phyloP scores from a whole-genome alignment of 2,113 vertebrate genomes.

The Hippocampus barbouri region DNA sequence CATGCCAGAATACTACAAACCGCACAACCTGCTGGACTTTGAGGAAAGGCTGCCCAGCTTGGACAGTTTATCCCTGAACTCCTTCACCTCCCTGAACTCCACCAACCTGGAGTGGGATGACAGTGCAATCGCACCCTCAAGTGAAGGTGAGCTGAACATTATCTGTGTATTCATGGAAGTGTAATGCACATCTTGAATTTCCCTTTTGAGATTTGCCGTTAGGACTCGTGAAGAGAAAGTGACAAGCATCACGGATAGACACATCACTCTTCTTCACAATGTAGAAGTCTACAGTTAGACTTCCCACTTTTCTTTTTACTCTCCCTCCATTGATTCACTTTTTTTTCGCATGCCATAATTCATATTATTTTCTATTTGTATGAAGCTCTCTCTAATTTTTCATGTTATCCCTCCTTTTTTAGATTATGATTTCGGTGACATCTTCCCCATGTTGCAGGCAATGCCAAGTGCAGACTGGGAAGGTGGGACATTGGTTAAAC shows the following conservation, averaged over 20 bases:
- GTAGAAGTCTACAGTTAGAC: conserved; percentile 20
- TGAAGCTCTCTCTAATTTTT: conserved; percentile 45
- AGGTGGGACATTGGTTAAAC: conserved; percentile 89
- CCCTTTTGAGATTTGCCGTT: not conserved
- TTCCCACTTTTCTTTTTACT: conserved; percentile 24
- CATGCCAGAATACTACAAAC: conserved; percentile 99
- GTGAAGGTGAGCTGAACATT: conserved; percentile 81
- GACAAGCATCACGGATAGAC: not conserved
- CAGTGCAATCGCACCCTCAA: conserved; percentile 95
- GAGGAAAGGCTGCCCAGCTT: conserved; percentile 93
- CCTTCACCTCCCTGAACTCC: conserved; percentile 94
- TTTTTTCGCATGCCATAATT: not conserved
- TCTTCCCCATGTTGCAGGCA: conserved; percentile 97
- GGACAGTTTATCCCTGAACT: conserved; percentile 94
- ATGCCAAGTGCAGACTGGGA: conserved; percentile 98
- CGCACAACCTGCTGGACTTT: conserved; percentile 92
- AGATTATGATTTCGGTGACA: conserved; percentile 99
- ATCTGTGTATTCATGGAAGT: not conserved
- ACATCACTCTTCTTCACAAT: conserved; percentile 21
- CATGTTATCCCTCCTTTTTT: conserved; percentile 89
- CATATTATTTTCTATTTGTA: conserved; percentile 19
- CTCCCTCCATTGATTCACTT: not conserved
- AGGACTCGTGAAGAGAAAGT: not conserved
- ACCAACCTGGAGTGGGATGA: conserved; percentile 98
- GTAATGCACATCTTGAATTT: not conserved